Evolutionary conservation across 2,888 invertebrate species (phyloP), one percentile per base, ranked within the genome.

Genomic region (Lochmaea capreae): DNA sequence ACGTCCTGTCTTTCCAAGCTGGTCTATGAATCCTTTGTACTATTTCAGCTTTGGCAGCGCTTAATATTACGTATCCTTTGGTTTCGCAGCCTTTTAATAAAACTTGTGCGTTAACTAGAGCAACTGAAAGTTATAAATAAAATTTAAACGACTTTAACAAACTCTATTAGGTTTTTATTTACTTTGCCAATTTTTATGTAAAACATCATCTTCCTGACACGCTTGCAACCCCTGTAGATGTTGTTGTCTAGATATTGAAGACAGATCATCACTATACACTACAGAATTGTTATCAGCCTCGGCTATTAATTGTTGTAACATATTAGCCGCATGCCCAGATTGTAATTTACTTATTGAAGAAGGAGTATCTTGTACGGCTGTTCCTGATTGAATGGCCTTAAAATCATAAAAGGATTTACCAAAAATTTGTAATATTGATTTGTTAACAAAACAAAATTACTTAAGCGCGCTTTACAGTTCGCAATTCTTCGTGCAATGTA

Each of bases 61-160:
- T 97, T 78, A 99, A 90, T 79, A 99, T 96, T 70, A 99, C 96
- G 89, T 99, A 99, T 16, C 99, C 99, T 79, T 95, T 94, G 0
- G 98, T 97, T 89, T 99, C 98, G 85, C 96, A 96, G 43, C 99
- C 99, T 88, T 97, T 97, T 71, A 99, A 89, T 77, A 99, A 91
- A 74, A 96, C 96, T 88, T 98, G 97, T 76, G 96, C 95, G 88
- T 97, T 97, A 79, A 97, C 94, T 76, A 98, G 89, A 83, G 95
- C 95, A 89, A 98, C 94, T 94, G 87, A 26, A 86, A 85, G 8
- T 33, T 33, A 8, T 33, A 33, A 33, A 33, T 33, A 8, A 33
- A 33, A 33, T 33, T 8, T 33, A 8, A 33, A 33, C 33, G 33
- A 33, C 0, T 33, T 33, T 8, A 33, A 33, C 8, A 33, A 33